phyloP scores from a whole-genome alignment of 1,140 invertebrate genomes.

The Bombus vancouverensis region DNA sequence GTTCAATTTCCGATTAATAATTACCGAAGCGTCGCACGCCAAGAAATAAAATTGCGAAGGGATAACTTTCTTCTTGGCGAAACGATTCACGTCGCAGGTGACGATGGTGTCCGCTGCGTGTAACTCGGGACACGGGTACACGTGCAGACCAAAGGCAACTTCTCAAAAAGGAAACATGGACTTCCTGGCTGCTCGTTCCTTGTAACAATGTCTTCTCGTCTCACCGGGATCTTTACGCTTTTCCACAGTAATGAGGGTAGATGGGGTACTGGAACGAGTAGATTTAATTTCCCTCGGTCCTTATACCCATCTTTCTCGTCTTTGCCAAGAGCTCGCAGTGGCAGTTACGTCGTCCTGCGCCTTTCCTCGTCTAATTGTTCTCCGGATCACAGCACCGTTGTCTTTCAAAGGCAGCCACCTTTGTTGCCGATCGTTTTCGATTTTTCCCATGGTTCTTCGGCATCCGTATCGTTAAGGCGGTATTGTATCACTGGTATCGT shows the following conservation, averaged over 20 bases:
- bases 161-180: slow-evolving; percentile 67
- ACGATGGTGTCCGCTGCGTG: neutral
- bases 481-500: too few relatives aligned
- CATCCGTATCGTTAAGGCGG: too few relatives aligned
- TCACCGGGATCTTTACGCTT: slow-evolving; percentile 71
- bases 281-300: slow-evolving; percentile 75
- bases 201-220: slow-evolving; percentile 61
- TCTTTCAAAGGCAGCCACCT: slow-evolving; percentile 50
- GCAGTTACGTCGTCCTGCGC: neutral
- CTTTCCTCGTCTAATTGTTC: slow-evolving; percentile 58
- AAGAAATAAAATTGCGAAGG: neutral
- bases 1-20: slow-evolving; percentile 33
- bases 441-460: slow-evolving; percentile 3
- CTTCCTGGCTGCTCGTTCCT: slow-evolving; percentile 70
- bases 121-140: slow-evolving; percentile 9
- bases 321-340: neutral
- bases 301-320: slow-evolving; percentile 21
- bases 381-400: slow-evolving; percentile 63
- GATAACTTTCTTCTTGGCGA: neutral
- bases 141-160: slow-evolving; percentile 7
- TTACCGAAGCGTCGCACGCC: neutral
- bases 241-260: slow-evolving; percentile 72
- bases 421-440: slow-evolving; percentile 1
- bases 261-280: slow-evolving; percentile 63
- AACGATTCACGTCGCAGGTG: too few relatives aligned